A percentile compares a stretch with the other conserved stretches of the same genome.
Evolutionary conservation across 2,888 invertebrate species (phyloP).

Genomic region (Seladonia tumulorum): DNA sequence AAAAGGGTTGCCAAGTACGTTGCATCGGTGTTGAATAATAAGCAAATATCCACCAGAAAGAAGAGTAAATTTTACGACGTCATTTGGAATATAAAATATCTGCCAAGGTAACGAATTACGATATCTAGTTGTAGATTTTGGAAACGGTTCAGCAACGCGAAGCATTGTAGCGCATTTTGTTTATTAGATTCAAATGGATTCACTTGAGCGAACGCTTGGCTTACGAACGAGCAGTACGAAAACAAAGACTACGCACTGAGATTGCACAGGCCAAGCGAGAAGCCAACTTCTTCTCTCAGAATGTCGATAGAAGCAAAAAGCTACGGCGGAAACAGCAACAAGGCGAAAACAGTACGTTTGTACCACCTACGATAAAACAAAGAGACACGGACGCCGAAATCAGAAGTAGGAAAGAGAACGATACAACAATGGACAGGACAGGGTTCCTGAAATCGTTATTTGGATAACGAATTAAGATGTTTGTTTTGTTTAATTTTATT

Average conservation of each 20-base stretch:
- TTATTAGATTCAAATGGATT: slow-evolving; percentile 94
- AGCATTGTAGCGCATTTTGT: neutral
- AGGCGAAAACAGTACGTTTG: slow-evolving; percentile 65
- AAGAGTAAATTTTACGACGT: slow-evolving; percentile 94
- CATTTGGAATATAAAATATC: slow-evolving; percentile 98
- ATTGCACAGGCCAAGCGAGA: slow-evolving; percentile 96
- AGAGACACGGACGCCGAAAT: slow-evolving; percentile 82
- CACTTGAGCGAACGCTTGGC: slow-evolving; percentile 97
- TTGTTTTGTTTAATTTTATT: neutral
- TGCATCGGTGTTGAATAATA: slow-evolving; percentile 93
- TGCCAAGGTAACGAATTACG: slow-evolving; percentile 87
- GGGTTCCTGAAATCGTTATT: slow-evolving; percentile 79
- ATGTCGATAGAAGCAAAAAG: slow-evolving; percentile 92
- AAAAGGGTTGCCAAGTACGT: slow-evolving; percentile 95
- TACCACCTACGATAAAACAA: slow-evolving; percentile 77
- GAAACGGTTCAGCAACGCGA: neutral
- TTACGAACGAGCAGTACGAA: slow-evolving; percentile 95
- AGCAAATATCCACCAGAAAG: slow-evolving; percentile 93
- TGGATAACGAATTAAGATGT: slow-evolving; percentile 55
- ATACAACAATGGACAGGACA: slow-evolving; percentile 71
- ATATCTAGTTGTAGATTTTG: neutral
- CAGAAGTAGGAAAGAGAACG: slow-evolving; percentile 69
- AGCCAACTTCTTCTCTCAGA: slow-evolving; percentile 93
- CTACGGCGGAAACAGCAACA: slow-evolving; percentile 83
- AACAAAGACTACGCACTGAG: slow-evolving; percentile 94